phyloP scores from a whole-genome alignment of 2,113 vertebrate species.

The Regulus satrapa region DNA sequence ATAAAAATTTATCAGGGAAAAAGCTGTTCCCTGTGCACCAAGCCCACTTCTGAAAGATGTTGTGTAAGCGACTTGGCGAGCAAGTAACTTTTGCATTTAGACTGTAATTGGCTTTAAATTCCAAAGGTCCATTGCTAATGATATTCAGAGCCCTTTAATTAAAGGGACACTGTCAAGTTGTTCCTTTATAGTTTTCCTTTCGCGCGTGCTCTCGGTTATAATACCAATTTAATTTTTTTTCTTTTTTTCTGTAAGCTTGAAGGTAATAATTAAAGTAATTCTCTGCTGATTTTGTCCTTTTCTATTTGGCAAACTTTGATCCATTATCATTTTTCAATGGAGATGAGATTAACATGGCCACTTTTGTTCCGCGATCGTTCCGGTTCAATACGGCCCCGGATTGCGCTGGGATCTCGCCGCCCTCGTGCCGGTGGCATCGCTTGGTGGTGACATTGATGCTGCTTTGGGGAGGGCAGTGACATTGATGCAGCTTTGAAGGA shows the following conservation, averaged over 20 bases:
- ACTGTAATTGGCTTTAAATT: conserved; percentile 55
- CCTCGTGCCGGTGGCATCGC: background rate
- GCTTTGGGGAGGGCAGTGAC: background rate
- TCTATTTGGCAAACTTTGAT: conserved; percentile 67
- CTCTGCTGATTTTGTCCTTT: conserved; percentile 64
- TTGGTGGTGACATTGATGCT: background rate
- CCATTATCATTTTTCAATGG: conserved; percentile 58
- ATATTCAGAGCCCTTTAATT: conserved; percentile 53
- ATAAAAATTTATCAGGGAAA: background rate
- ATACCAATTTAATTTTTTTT: background rate
- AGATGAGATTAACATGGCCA: background rate
- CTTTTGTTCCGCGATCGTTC: background rate
- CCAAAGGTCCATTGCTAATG: conserved; percentile 57
- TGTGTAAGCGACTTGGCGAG: background rate
- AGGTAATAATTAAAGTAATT: conserved; percentile 70
- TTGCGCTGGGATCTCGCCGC: background rate
- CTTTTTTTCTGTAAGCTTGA: background rate
- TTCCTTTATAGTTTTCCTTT: conserved; percentile 55
- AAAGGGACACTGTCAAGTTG: conserved; percentile 59
- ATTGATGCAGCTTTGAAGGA: background rate
- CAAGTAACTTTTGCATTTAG: background rate
- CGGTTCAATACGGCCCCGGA: background rate
- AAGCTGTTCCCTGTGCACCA: background rate
- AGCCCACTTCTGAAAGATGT: background rate
- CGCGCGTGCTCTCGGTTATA: background rate